Conservation (phyloP, 2,888 invertebrate genomes). For the Drosophila aldrichi region DNA sequence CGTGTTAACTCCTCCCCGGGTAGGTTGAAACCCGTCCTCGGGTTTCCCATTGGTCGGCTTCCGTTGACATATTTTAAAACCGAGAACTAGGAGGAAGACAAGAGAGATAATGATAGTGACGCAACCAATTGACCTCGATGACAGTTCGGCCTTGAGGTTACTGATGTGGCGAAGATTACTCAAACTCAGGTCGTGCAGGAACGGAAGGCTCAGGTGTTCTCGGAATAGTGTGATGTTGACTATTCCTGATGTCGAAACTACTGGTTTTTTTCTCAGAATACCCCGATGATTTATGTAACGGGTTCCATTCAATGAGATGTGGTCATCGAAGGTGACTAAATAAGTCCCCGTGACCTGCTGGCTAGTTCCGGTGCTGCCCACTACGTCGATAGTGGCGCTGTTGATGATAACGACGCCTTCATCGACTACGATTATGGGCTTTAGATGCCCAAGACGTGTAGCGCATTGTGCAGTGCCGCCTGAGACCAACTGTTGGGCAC, state of each 20-base stretch:
- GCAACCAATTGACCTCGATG: not conserved
- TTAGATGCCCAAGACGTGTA: not conserved
- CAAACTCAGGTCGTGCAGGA: not conserved
- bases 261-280: not conserved
- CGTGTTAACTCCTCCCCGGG: too few species aligned
- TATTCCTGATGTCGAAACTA: not conserved
- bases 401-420: not conserved
- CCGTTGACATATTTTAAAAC: too few species aligned
- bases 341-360: not conserved
- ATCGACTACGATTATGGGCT: not conserved
- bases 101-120: too few species aligned
- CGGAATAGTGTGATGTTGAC: not conserved
- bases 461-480: not conserved
- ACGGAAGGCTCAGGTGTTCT: not conserved
- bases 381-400: not conserved
- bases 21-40: too few species aligned
- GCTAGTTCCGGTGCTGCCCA: not conserved
- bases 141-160: not conserved
- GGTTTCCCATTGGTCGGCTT: too few species aligned
- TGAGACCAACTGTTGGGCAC: not conserved
- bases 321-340: not conserved
- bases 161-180: not conserved
- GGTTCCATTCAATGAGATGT: not conserved
- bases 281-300: not conserved
- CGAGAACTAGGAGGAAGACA: too few species aligned